Percentiles rank a stretch among this genome's conserved stretches.
These are phyloP conservation scores for Rhopalosiphum maidis DNA, from an alignment of 1,140 invertebrate species.

Conservation along the genomic window DNA sequence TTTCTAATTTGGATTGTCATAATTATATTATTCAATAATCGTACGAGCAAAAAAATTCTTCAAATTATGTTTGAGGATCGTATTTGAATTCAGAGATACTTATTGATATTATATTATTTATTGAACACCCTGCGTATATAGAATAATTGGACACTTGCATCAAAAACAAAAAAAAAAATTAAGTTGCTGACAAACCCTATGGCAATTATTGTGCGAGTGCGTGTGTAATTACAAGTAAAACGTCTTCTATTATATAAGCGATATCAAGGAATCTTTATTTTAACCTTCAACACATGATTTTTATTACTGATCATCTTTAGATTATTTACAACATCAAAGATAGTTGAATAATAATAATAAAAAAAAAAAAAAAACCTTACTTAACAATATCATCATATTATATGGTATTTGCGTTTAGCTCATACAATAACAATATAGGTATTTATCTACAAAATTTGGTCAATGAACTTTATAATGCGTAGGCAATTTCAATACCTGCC, in stretches of 20 bases:
- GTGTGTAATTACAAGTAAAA: neutral
- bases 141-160: neutral
- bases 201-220: neutral
- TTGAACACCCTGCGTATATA: neutral
- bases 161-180: neutral
- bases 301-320: neutral
- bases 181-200: neutral
- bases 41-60: neutral
- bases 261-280: neutral
- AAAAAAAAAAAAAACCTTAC: neutral
- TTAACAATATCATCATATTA: neutral
- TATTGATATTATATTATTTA: neutral
- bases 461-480: constrained; percentile 8
- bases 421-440: neutral
- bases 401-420: neutral
- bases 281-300: constrained; percentile 28
- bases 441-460: constrained; percentile 8
- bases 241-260: neutral
- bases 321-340: neutral
- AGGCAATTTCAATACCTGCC: neutral
- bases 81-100: neutral
- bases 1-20: neutral
- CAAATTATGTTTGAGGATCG: neutral
- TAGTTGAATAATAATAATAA: neutral
- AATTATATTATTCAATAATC: neutral